phyloP scores from a whole-genome alignment of 2,797 vertebrate species.

The Dryobates pubescens region DNA sequence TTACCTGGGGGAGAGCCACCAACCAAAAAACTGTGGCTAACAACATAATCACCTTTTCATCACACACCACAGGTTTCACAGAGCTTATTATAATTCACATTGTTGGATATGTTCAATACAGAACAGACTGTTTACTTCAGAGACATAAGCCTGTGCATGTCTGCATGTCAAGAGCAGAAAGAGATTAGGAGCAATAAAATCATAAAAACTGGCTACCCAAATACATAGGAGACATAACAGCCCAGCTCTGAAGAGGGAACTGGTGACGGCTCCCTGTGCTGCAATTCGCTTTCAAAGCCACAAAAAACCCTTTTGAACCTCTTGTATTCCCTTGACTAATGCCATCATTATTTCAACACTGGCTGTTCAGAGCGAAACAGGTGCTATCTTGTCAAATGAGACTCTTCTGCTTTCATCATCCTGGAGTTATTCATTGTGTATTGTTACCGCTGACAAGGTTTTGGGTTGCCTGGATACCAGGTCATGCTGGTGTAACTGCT shows the following conservation, averaged over 20 bases:
- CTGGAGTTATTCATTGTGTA: constrained; percentile 48
- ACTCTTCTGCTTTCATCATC: constrained; percentile 65
- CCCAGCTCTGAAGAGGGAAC: not conserved
- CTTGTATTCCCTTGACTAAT: constrained; percentile 37
- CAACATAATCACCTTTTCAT: not conserved
- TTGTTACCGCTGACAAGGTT: constrained; percentile 71
- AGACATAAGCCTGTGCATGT: not conserved
- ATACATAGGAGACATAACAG: not conserved
- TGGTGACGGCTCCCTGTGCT: constrained; percentile 4
- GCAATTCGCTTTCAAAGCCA: constrained; percentile 42
- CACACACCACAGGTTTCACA: not conserved
- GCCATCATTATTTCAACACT: constrained; percentile 48
- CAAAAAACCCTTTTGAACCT: constrained; percentile 46
- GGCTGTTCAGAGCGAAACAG: constrained; percentile 56
- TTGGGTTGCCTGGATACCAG: constrained; percentile 79
- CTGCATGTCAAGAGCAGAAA: not conserved
- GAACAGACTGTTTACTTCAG: not conserved
- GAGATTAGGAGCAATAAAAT: constrained; percentile 15
- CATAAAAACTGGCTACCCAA: not conserved
- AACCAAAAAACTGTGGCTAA: not conserved
- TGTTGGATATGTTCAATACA: not conserved
- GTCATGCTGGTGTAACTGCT: constrained; percentile 41
- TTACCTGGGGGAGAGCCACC: not conserved
- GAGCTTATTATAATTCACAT: not conserved
- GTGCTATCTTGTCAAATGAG: constrained; percentile 62